phyloP scores from a whole-genome alignment of 2,113 vertebrate species.

The Petromus typicus region DNA sequence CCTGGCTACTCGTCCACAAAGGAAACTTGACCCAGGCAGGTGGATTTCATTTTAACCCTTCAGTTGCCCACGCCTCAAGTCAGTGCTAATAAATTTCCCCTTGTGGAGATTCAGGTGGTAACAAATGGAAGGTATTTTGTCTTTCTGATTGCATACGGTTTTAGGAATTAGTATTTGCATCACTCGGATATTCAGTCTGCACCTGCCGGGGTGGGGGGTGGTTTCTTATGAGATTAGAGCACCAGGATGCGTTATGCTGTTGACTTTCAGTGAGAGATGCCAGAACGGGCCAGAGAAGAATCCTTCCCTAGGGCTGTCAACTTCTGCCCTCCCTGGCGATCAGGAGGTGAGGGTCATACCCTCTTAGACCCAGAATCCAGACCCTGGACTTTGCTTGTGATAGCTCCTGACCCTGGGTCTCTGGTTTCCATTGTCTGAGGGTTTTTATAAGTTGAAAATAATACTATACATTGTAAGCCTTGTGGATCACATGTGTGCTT shows the following conservation, averaged over 20 bases:
- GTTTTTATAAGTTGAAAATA: neutral
- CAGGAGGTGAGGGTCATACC: neutral
- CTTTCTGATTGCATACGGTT: neutral
- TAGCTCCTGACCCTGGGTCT: neutral
- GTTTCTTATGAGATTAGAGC: neutral
- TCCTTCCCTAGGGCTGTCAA: neutral
- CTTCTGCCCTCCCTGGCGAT: neutral
- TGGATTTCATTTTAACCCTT: neutral
- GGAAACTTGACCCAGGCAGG: neutral
- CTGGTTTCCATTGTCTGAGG: neutral
- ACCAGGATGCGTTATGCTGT: neutral
- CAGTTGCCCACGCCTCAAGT: neutral
- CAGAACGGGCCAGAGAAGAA: neutral
- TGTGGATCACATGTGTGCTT: neutral
- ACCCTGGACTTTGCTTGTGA: neutral
- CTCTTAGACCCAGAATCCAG: neutral
- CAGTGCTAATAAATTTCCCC: neutral
- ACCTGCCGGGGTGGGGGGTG: fast-evolving
- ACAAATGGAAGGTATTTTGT: neutral
- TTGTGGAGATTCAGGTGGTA: neutral
- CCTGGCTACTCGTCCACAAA: neutral
- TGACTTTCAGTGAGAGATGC: neutral
- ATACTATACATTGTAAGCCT: neutral
- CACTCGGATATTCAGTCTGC: neutral
- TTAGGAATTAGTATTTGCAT: neutral